Conservation (phyloP, 2,888 invertebrate species). For the Eristalis tenax region DNA sequence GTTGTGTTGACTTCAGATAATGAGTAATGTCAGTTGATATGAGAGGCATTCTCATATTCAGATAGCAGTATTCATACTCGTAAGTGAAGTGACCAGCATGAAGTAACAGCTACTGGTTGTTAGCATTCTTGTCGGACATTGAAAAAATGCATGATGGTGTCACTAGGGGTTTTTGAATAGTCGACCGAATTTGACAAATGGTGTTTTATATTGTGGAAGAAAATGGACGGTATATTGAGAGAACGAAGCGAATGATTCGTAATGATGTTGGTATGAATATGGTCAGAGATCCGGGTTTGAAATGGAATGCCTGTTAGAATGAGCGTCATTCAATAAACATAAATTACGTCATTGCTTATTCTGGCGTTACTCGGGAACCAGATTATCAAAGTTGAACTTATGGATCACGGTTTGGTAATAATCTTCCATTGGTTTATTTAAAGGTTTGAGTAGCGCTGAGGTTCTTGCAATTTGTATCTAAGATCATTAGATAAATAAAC, state of each 20-base stretch:
- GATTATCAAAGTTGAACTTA: neutral
- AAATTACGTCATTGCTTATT: neutral
- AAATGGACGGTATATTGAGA: neutral
- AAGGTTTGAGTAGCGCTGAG: too few species aligned
- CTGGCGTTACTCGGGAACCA: neutral
- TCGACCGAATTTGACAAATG: neutral
- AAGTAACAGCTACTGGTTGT: constrained; percentile 11
- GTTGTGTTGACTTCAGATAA: neutral
- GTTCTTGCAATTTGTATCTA: too few species aligned
- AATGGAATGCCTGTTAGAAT: neutral
- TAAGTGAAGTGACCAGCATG: constrained; percentile 20
- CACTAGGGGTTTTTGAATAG: neutral
- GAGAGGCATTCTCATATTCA: neutral
- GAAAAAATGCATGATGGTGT: constrained; percentile 10
- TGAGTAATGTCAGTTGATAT: constrained; percentile 17
- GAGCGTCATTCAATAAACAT: neutral
- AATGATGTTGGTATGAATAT: neutral
- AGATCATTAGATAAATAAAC: too few species aligned
- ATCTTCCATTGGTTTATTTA: too few species aligned
- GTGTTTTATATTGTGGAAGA: neutral
- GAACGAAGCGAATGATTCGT: neutral
- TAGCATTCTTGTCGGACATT: neutral
- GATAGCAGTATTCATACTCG: neutral
- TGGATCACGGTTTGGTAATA: too few species aligned
- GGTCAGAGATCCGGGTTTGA: neutral